Conservation (phyloP, 2,113 vertebrate species). For the Uria lomvia region DNA sequence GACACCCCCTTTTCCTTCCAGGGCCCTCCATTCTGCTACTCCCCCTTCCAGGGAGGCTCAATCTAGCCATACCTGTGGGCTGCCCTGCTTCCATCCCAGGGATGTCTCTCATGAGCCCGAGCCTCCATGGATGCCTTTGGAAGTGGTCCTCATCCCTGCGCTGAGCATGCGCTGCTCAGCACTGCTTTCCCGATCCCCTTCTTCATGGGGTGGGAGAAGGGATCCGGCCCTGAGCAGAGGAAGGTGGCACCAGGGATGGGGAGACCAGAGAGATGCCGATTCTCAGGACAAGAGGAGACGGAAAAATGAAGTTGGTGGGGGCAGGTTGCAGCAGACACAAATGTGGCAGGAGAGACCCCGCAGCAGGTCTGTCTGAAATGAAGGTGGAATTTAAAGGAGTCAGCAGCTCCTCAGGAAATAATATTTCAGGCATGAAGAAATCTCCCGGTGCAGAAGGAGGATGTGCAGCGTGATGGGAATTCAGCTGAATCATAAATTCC, state of each 20-base stretch:
- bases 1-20: not conserved
- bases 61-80: accelerated
- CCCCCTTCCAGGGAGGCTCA: accelerated
- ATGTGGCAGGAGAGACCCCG: not conserved
- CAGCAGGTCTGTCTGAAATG: not conserved
- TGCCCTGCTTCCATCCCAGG: not conserved
- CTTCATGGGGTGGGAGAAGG: not conserved
- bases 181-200: not conserved
- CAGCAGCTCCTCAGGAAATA: not conserved
- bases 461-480: not conserved
- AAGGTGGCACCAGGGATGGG: not conserved
- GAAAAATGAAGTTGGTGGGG: not conserved
- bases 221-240: not conserved
- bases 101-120: not conserved
- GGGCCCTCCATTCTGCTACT: accelerated
- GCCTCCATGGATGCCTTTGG: accelerated
- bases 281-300: not conserved
- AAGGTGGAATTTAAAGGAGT: not conserved
- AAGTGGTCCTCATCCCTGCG: not conserved
- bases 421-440: not conserved
- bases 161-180: not conserved
- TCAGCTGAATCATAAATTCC: constrained; percentile 36
- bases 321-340: not conserved
- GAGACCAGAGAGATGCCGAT: accelerated
- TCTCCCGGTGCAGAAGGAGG: not conserved